Conservation (phyloP, 2,797 vertebrate genomes). For the Petrocephalus sullivani region DNA sequence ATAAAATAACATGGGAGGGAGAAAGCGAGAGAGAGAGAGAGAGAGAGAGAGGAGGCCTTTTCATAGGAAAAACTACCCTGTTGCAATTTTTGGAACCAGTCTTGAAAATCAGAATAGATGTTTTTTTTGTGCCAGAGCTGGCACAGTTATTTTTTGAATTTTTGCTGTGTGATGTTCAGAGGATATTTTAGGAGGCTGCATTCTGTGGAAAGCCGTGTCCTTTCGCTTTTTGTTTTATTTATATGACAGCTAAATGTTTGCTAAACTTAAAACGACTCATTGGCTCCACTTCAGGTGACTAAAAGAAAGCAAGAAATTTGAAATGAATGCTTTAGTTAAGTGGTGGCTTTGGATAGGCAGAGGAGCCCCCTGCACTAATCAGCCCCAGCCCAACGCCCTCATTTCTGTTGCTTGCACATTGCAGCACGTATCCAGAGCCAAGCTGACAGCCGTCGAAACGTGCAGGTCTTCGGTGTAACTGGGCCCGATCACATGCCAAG, state of each 20-base stretch:
- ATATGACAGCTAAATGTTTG: conserved; percentile 1
- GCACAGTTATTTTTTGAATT: conserved; percentile 12
- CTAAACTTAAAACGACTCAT: background rate
- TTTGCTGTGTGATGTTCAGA: background rate
- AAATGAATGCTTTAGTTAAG: conserved; percentile 3
- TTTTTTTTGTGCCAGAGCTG: background rate
- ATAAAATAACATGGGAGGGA: conserved; percentile 2
- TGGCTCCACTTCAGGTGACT: background rate
- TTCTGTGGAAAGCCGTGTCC: background rate
- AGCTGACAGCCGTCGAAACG: background rate
- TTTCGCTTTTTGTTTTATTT: background rate
- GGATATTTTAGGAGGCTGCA: conserved; percentile 6
- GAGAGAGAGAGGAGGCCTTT: background rate
- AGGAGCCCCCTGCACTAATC: background rate
- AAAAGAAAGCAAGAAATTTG: background rate
- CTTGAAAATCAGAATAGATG: conserved; percentile 13
- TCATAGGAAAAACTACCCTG: conserved; percentile 12
- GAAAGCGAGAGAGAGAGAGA: background rate
- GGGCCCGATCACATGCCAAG: background rate
- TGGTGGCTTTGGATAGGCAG: background rate
- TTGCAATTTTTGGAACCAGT: background rate
- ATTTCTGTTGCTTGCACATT: background rate
- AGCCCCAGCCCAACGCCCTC: background rate
- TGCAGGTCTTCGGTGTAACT: background rate
- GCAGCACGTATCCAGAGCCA: background rate